phyloP scores from a whole-genome alignment of 1,140 invertebrate species.

The Anagrus nilaparvatae region DNA sequence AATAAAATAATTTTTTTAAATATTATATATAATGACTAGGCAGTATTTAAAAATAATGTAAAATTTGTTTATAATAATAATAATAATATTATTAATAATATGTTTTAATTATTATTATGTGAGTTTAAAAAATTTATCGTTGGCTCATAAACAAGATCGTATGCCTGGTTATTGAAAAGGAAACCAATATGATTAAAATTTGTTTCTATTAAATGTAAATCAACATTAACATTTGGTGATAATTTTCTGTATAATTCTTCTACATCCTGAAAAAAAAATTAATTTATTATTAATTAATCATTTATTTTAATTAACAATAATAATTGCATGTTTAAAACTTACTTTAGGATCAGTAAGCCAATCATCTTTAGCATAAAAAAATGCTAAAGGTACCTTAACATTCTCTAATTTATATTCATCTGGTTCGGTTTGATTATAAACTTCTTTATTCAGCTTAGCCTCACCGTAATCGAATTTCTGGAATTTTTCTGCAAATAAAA shows the following conservation, averaged over 20 bases:
- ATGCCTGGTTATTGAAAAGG: constrained; percentile 46
- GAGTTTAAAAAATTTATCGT: constrained; percentile 23
- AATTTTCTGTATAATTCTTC: constrained; percentile 41
- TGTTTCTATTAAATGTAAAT: constrained; percentile 42
- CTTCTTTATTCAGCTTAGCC: constrained; percentile 37
- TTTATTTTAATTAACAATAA: background rate
- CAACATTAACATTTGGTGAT: constrained; percentile 37
- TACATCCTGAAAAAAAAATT: constrained; percentile 44
- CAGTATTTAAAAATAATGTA: too few relatives aligned
- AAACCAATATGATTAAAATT: constrained; percentile 66
- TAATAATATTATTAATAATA: too few relatives aligned
- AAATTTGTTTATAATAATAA: too few relatives aligned
- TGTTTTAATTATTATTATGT: too few relatives aligned
- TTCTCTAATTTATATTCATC: constrained; percentile 51
- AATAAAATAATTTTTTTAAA: too few relatives aligned
- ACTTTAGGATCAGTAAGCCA: constrained; percentile 41
- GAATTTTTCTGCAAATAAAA: constrained; percentile 33
- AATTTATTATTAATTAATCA: background rate
- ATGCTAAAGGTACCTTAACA: constrained; percentile 51
- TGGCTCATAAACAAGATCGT: constrained; percentile 25
- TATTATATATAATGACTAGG: too few relatives aligned
- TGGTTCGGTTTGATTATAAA: constrained; percentile 44
- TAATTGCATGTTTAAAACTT: constrained; percentile 4
- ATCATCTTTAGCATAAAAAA: constrained; percentile 63
- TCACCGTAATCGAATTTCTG: constrained; percentile 45